A percentile compares a stretch with the other conserved stretches of the same genome.
Evolutionary conservation across 2,888 invertebrate species (phyloP).

Genomic region (Epirrita christyi): DNA sequence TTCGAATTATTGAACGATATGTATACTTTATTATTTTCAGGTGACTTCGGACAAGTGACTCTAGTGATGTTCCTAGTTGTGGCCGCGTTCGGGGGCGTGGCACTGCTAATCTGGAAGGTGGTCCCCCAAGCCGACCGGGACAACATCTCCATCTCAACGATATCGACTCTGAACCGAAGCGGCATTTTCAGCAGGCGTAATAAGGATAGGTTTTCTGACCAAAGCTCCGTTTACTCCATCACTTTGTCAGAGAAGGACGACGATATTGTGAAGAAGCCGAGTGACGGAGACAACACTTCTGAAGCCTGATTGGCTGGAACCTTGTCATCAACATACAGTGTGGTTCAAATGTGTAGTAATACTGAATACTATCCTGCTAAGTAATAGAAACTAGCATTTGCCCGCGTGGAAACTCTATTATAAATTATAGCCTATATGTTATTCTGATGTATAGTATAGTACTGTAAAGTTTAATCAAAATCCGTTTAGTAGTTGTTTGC

Average conservation of each 20-base stretch:
- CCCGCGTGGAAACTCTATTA: no score
- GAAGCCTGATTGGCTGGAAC: conserved; percentile 65
- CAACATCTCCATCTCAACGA: conserved; percentile 75
- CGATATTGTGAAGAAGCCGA: conserved; percentile 61
- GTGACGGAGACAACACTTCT: conserved; percentile 77
- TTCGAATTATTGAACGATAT: no score
- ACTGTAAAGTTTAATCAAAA: no score
- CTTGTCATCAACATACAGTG: neutral
- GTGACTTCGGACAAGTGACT: conserved; percentile 75
- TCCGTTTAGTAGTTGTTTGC: no score
- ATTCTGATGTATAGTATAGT: no score
- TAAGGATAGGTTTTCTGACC: conserved; percentile 74
- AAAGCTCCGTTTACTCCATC: conserved; percentile 80
- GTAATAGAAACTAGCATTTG: no score
- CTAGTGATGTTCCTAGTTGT: conserved; percentile 84
- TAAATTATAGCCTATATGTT: no score
- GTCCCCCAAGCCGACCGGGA: conserved; percentile 82
- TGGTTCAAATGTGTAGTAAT: neutral
- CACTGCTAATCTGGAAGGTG: conserved; percentile 83
- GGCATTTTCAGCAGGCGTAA: conserved; percentile 71
- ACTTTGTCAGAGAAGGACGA: conserved; percentile 78
- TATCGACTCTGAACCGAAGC: conserved; percentile 71
- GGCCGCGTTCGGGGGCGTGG: conserved; percentile 84
- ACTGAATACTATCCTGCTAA: no score
- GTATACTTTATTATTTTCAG: conserved; percentile 56